A percentile compares a stretch with the other conserved stretches of the same genome.
Conservation (phyloP, 2,113 vertebrate genomes). For the Heterotis niloticus region DNA sequence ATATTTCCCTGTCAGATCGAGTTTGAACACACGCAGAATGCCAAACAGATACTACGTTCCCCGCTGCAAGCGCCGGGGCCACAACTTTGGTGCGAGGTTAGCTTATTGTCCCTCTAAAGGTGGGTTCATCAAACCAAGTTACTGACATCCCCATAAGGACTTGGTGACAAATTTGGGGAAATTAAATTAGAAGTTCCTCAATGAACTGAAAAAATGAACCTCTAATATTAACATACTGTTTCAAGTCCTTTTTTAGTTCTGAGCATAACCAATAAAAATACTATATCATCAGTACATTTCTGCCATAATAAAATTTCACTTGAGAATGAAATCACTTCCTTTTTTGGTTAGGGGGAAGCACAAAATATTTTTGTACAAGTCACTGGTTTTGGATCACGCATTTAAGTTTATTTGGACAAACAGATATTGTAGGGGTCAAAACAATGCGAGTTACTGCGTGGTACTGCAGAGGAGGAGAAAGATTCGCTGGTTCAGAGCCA, state of each 20-base stretch:
- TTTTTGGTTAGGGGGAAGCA: too few species aligned
- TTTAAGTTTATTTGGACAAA: too few species aligned
- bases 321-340: too few species aligned
- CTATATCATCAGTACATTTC: too few species aligned
- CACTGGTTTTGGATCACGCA: too few species aligned
- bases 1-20: slow-evolving; percentile 42
- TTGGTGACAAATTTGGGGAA: not conserved
- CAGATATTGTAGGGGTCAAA: not conserved
- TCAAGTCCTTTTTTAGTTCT: not conserved
- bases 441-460: too few species aligned
- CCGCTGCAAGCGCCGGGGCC: not conserved
- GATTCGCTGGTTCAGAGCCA: too few species aligned
- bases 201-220: not conserved
- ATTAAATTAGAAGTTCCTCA: not conserved
- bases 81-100: slow-evolving; percentile 4
- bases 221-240: not conserved
- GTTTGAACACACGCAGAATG: slow-evolving; percentile 39
- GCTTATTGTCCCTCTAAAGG: not conserved
- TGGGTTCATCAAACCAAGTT: not conserved
- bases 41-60: slow-evolving; percentile 37
- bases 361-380: not conserved
- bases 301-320: too few species aligned
- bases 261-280: not conserved
- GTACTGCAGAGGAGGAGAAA: too few species aligned
- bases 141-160: not conserved